Base-by-base conservation (phyloP, 2,888 invertebrate genomes). In the Lasius fuliginosus region DNA sequence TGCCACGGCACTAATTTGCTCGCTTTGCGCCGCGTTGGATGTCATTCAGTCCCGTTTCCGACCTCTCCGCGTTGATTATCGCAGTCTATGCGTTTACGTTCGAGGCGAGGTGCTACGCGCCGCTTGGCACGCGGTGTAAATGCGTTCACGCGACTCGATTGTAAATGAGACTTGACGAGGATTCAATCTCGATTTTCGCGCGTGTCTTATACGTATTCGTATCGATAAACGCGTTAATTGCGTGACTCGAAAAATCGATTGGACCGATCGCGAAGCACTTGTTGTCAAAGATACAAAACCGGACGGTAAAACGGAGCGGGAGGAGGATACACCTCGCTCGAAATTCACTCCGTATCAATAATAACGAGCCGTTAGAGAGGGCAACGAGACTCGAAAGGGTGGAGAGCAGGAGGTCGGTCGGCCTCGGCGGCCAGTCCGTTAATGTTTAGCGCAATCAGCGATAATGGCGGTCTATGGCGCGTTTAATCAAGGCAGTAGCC, bases 381-480 rank as follows among this genome's bases (percentile, higher is more conserved):
- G 82, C 86, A 56, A 40, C 56, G 81, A 81, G 71, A 77, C 79
- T 84, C 85, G 88, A 88, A 90, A 85, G 88, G 83, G 74, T 27
- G 76, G 73, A 65, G 85, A 64, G 68, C 81, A 84, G 88, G 75
- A 77, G 85, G 73, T 76, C 67, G 85, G 84, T 90, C 89, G 90
- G 87, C 87, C 87, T 88, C 89, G 86, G 89, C 87, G 92, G 91
- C 91, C 88, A 92, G 92, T 92, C 94, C 93, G 94, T 94, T 95
- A 95, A 95, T 95, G 95, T 95, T 95, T 94, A 94, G 94, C 94
- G 94, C 94, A 95, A 95, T 95, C 95, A 95, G 94, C 94, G 95
- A 95, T 95, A 95, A 95, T 95, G 94, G 94, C 94, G 94, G 94
- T 95, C 94, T 94, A 94, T 93, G 94, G 94, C 94, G 94, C 94